Percentiles rank a stretch among this genome's conserved stretches.
Conservation (phyloP, 2,888 invertebrate species). For the Drosophila acutilabella region DNA sequence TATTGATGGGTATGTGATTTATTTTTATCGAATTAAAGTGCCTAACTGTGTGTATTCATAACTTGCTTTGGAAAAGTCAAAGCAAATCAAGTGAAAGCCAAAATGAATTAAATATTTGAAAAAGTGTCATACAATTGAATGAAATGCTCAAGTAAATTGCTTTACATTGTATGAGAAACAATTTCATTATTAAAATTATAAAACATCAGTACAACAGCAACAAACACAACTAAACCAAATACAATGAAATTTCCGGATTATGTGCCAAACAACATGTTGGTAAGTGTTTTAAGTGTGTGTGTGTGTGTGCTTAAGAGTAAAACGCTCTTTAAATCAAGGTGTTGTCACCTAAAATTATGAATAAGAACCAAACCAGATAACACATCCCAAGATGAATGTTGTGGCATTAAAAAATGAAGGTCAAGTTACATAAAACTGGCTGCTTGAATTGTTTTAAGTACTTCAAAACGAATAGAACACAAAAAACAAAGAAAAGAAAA, state of each 20-base stretch:
- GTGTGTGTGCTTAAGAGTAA: too few species aligned
- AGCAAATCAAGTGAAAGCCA: slow-evolving; percentile 31
- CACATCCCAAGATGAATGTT: slow-evolving; percentile 24
- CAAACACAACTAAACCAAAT: slow-evolving; percentile 20
- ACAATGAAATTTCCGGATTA: slow-evolving; percentile 84
- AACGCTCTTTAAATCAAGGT: slow-evolving; percentile 62
- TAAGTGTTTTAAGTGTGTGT: slow-evolving; percentile 51
- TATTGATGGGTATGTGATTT: slow-evolving; percentile 29
- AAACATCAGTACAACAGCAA: slow-evolving; percentile 26
- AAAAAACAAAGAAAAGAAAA: neutral
- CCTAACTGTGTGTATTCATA: slow-evolving; percentile 57
- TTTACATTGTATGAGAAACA: slow-evolving; percentile 59
- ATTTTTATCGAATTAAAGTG: slow-evolving; percentile 44
- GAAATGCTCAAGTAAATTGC: slow-evolving; percentile 62
- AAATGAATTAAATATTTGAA: slow-evolving; percentile 21
- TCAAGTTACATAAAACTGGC: slow-evolving; percentile 39
- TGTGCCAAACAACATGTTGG: slow-evolving; percentile 84
- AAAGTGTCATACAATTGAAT: slow-evolving; percentile 67
- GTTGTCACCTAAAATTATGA: slow-evolving; percentile 54
- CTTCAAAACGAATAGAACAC: slow-evolving; percentile 29
- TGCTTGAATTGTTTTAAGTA: slow-evolving; percentile 24
- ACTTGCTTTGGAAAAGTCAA: slow-evolving; percentile 28
- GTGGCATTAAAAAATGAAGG: slow-evolving; percentile 41
- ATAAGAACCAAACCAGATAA: slow-evolving; percentile 16
- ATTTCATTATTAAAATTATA: slow-evolving; percentile 40